Evolutionary conservation across 2,113 vertebrate genomes (phyloP), one percentile per base, ranked within the genome.

Genomic region (Glaucomys volans): DNA sequence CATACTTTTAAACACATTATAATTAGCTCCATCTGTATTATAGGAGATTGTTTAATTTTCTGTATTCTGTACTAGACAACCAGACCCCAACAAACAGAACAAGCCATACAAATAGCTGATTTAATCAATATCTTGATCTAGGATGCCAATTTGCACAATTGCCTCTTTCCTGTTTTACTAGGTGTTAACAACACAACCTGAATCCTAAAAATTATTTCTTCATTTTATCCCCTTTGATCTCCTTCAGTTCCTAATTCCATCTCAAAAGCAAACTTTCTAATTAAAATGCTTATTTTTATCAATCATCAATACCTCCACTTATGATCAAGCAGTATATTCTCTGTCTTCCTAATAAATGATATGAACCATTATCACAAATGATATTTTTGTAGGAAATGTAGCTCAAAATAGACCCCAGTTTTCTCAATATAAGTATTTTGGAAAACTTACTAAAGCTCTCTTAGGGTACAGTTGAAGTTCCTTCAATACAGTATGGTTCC

Each of bases 291-390:
- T 52, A 64, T 86, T 81, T 92, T 82, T 94, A 62, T 32, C 28
- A 81, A 18, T 69, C 71, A 75, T 74, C 85, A 89, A 84, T 62
- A 94, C 12, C 9, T 40, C 77, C 57, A 67, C 74, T 64, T 88
- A 93, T 28, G 9, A 40, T 89, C 52, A 91, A 44, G 40, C 35
- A 66, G 79, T 42, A 9, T 14, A 81, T 82, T 67, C 94, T 93
- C 66, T 66, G 20, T 85, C 80, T 89, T 88, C 40, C 93, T 64
- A 95, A 67, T 82, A 88, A 96, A 87, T 57, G 18, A 75, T n/a
- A 64, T 62, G 86, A 91, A 64, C 71, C 80, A 67, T 93, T 80
- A 87, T 88, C 30, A 59, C 20, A 86, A 93, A 69, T 86, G 37
- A 44, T 79, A 64, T 50, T 96, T 87, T 79, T 75, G 8, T 17